A percentile compares a stretch with the other conserved stretches of the same genome.
Conservation (phyloP, 1,140 invertebrate genomes). For the Drosophila takahashii region DNA sequence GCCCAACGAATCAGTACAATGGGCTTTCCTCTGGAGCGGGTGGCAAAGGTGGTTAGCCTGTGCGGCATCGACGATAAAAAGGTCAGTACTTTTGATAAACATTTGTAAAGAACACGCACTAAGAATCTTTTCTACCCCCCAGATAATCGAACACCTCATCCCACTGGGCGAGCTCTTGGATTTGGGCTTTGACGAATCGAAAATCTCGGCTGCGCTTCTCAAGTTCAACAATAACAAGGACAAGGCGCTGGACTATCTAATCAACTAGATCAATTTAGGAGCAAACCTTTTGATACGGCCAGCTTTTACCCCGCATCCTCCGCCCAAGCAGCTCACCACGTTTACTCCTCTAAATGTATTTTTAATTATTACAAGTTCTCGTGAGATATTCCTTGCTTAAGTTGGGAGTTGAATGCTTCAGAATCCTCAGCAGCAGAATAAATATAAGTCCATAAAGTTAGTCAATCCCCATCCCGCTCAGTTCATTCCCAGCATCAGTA, state of each 20-base stretch:
- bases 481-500: slow-evolving; percentile 86
- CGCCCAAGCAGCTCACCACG: slow-evolving; percentile 13
- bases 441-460: slow-evolving; percentile 47
- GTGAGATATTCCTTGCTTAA: slow-evolving; percentile 42
- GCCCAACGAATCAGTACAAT: slow-evolving; percentile 91
- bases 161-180: slow-evolving; percentile 90
- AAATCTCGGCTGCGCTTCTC: slow-evolving; percentile 90
- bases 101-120: background rate
- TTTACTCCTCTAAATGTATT: slow-evolving; percentile 39
- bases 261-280: slow-evolving; percentile 87
- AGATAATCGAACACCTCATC: slow-evolving; percentile 89
- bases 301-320: slow-evolving; percentile 11
- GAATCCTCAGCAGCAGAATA: slow-evolving; percentile 55
- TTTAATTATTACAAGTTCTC: slow-evolving; percentile 45
- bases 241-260: slow-evolving; percentile 93
- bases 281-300: slow-evolving; percentile 31
- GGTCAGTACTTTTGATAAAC: slow-evolving; percentile 85
- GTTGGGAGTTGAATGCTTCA: slow-evolving; percentile 44
- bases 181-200: slow-evolving; percentile 92
- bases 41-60: slow-evolving; percentile 90
- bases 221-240: slow-evolving; percentile 93
- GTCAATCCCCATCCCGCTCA: background rate
- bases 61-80: slow-evolving; percentile 94
- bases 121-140: background rate
- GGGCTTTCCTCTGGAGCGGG: slow-evolving; percentile 93